These are phyloP conservation scores for Zeugodacus cucurbitae DNA, from an alignment of 1,140 invertebrate species.

Conservation along the genomic window DNA sequence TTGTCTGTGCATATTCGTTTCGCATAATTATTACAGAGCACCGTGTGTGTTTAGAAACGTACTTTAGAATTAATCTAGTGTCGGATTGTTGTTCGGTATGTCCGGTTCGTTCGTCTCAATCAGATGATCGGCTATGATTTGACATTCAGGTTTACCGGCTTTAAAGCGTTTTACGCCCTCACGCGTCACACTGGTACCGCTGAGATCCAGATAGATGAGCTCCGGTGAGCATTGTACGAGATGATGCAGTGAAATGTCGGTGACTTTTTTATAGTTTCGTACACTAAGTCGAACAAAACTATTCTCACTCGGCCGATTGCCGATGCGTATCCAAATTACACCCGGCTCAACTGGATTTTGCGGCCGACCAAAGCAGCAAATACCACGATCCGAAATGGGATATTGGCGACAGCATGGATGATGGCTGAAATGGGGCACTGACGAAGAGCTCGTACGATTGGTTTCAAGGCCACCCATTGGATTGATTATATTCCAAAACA, in stretches of 20 bases:
- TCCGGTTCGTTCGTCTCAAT: conserved; percentile 33
- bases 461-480: conserved; percentile 49
- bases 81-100: not conserved
- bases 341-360: conserved; percentile 55
- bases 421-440: conserved; percentile 44
- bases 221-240: conserved; percentile 71
- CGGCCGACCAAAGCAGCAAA: conserved; percentile 61
- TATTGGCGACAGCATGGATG: conserved; percentile 41
- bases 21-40: not conserved
- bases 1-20: not conserved
- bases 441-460: not conserved
- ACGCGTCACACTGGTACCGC: conserved; percentile 71
- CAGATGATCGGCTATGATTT: conserved; percentile 67
- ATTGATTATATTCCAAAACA: conserved; percentile 62
- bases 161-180: conserved; percentile 71
- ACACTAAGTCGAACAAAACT: conserved; percentile 63
- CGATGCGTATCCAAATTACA: conserved; percentile 62
- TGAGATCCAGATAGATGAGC: conserved; percentile 72
- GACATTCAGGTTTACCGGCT: conserved; percentile 67
- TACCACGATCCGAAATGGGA: conserved; percentile 56
- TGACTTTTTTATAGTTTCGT: conserved; percentile 73
- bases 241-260: conserved; percentile 73
- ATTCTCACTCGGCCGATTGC: conserved; percentile 57
- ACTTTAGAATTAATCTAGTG: not conserved
- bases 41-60: not conserved